Conservation (phyloP, 2,113 vertebrate genomes). For the Lamprologus tigripictilis region DNA sequence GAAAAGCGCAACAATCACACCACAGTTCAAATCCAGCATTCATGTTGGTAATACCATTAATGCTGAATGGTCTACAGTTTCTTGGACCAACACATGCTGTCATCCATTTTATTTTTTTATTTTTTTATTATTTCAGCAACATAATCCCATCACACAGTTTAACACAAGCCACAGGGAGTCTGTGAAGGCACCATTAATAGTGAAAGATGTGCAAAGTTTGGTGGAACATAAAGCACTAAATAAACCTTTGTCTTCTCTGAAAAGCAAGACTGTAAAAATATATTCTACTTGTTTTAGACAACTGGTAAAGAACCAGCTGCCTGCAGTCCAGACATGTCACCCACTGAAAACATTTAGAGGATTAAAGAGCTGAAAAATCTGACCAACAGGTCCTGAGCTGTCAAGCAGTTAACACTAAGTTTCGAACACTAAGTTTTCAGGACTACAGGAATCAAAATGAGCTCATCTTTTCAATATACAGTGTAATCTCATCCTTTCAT, state of each 20-base stretch:
- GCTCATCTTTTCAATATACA: not conserved
- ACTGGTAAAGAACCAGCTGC: not conserved
- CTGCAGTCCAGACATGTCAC: not conserved
- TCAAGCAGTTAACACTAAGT: not conserved
- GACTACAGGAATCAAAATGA: not conserved
- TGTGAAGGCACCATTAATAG: not conserved
- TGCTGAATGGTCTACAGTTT: not conserved
- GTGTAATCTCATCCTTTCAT: not conserved
- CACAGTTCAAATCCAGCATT: not conserved
- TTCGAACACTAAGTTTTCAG: not conserved
- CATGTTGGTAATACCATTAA: not conserved
- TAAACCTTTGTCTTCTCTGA: not conserved
- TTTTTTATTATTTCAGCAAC: not conserved
- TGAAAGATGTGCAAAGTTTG: not conserved
- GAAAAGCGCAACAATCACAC: not conserved
- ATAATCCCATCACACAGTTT: not conserved
- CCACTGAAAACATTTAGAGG: not conserved
- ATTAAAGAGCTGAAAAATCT: not conserved
- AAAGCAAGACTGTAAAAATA: not conserved
- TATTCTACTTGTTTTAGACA: not conserved
- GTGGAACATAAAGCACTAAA: not conserved
- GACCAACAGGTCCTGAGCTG: not conserved
- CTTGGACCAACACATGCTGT: not conserved
- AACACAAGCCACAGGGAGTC: not conserved
- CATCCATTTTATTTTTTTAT: not conserved